Evolutionary conservation across 2,888 invertebrate genomes (phyloP).

Genomic region (Tiliacea aurago): DNA sequence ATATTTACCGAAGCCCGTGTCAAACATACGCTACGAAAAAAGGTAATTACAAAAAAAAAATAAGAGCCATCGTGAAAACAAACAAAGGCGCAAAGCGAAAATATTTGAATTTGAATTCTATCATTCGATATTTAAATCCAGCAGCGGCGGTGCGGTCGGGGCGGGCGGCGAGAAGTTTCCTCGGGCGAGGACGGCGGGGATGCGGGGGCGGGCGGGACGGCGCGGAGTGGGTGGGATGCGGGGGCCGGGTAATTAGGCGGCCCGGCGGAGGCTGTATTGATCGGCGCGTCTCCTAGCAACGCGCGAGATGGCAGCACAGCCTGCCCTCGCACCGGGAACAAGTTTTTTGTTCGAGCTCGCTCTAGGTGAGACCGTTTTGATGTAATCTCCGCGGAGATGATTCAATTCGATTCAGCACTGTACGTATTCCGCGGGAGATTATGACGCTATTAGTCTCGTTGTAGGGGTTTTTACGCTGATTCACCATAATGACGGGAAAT

Average conservation of each 20-base stretch:
- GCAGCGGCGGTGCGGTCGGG: slow-evolving; percentile 80
- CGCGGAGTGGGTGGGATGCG: slow-evolving; percentile 58
- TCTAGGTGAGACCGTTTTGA: slow-evolving; percentile 88
- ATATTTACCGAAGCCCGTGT: slow-evolving; percentile 50
- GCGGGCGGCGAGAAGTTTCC: slow-evolving; percentile 80
- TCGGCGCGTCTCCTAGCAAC: slow-evolving; percentile 89
- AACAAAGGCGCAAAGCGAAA: slow-evolving; percentile 84
- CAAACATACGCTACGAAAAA: slow-evolving; percentile 47
- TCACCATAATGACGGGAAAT: slow-evolving; percentile 61
- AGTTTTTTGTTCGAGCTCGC: slow-evolving; percentile 86
- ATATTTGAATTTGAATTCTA: slow-evolving; percentile 89
- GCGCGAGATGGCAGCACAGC: slow-evolving; percentile 88
- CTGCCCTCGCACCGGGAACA: slow-evolving; percentile 81
- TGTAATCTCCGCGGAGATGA: slow-evolving; percentile 86
- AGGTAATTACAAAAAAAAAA: slow-evolving; percentile 74
- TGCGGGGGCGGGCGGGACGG: slow-evolving; percentile 62
- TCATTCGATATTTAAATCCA: slow-evolving; percentile 90
- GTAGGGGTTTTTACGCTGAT: slow-evolving; percentile 60
- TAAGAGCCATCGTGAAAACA: slow-evolving; percentile 76
- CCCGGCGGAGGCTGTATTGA: slow-evolving; percentile 91
- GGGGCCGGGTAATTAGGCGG: slow-evolving; percentile 87
- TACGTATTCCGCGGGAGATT: slow-evolving; percentile 70
- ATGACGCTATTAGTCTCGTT: slow-evolving; percentile 73
- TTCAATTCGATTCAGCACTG: slow-evolving; percentile 84
- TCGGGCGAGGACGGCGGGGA: slow-evolving; percentile 71